These are phyloP conservation scores for Eulemur macaco DNA, from an alignment of 2,113 vertebrate species.

Conservation along the genomic window DNA sequence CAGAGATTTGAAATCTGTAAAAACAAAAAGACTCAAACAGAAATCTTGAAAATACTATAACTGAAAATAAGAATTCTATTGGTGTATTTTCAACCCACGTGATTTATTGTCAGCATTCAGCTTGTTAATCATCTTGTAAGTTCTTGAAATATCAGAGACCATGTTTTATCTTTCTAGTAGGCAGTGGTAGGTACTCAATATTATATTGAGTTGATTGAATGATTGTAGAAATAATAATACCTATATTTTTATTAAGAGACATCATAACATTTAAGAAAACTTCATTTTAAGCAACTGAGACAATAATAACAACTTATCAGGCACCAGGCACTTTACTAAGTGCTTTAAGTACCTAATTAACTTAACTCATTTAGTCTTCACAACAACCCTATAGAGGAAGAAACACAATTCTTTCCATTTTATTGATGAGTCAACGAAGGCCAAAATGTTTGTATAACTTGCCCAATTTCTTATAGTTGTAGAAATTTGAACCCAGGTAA, in stretches of 20 bases:
- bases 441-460: neutral
- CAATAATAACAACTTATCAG: neutral
- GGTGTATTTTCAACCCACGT: neutral
- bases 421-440: neutral
- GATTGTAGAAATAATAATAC: neutral
- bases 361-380: neutral
- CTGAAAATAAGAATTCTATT: neutral
- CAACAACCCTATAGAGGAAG: neutral
- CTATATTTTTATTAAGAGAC: neutral
- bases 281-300: conserved; percentile 26
- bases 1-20: neutral
- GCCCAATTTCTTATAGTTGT: neutral
- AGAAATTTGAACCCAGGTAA: conserved; percentile 13
- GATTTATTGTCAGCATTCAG: neutral
- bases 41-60: conserved; percentile 28
- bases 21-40: neutral
- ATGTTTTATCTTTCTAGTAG: neutral
- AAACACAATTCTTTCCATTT: conserved; percentile 11
- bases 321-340: neutral
- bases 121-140: neutral
- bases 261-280: neutral
- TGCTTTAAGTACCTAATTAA: neutral
- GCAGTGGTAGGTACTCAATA: neutral
- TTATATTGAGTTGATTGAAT: neutral
- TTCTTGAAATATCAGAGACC: conserved; percentile 4